Percentiles rank a stretch among this genome's conserved stretches.
Evolutionary conservation across 2,797 vertebrate species (phyloP).

Genomic region (Enteromius trimaculatus): DNA sequence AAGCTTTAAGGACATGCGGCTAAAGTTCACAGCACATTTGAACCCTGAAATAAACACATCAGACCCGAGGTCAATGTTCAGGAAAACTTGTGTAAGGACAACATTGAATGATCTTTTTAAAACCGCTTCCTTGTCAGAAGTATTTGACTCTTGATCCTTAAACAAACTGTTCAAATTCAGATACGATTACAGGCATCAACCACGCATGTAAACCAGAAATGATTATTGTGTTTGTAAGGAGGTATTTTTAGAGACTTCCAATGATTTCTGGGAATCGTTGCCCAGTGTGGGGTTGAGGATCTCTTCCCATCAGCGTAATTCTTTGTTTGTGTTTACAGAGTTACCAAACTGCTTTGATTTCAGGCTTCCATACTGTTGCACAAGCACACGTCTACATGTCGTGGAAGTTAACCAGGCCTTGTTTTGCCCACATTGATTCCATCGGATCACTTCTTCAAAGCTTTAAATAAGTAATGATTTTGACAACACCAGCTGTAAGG

Average conservation of each 20-base stretch:
- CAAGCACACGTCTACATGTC: neutral
- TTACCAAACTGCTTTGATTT: constrained; percentile 15
- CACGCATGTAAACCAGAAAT: neutral
- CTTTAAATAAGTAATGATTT: constrained; percentile 31
- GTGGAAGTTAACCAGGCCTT: constrained; percentile 5
- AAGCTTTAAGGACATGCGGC: constrained; percentile 13
- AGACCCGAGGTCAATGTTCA: constrained; percentile 7
- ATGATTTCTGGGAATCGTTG: constrained; percentile 16
- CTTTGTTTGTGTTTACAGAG: neutral
- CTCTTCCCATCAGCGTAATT: neutral
- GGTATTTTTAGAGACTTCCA: neutral
- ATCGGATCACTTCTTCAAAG: neutral
- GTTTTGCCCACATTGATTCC: constrained; percentile 22
- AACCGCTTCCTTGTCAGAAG: neutral
- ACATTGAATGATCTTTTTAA: neutral
- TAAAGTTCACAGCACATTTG: constrained; percentile 16
- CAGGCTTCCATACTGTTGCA: neutral
- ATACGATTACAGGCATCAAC: constrained; percentile 13
- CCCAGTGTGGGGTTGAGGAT: neutral
- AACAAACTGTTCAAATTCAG: neutral
- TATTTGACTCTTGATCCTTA: neutral
- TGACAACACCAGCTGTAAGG: neutral
- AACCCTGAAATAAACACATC: neutral
- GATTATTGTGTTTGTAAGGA: neutral
- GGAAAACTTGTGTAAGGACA: neutral